Conservation (phyloP, 2,797 vertebrate genomes). For the Botia almorhae region DNA sequence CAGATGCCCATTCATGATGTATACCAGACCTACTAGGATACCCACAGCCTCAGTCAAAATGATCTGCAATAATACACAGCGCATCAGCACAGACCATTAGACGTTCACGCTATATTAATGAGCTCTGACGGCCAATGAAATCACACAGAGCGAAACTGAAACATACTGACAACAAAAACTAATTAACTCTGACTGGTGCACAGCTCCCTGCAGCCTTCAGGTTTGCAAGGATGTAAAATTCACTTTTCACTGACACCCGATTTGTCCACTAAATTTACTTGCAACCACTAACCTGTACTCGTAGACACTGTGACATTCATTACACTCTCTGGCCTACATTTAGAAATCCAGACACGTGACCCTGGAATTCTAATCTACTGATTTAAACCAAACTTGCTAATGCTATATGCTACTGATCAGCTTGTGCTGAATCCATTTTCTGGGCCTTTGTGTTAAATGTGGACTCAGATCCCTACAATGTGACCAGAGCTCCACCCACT, state of each 20-base stretch:
- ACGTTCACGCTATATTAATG: conserved; percentile 37
- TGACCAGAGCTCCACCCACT: conserved; percentile 20
- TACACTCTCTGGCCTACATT: conserved; percentile 25
- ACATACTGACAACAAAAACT: conserved; percentile 29
- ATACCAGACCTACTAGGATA: conserved; percentile 90
- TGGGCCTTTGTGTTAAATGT: conserved; percentile 21
- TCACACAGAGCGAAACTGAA: conserved; percentile 29
- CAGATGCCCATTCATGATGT: conserved; percentile 94
- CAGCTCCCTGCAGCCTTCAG: conserved; percentile 22
- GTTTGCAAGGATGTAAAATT: conserved; percentile 28
- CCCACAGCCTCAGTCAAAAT: background rate
- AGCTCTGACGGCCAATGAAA: conserved; percentile 33
- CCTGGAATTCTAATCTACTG: conserved; percentile 22
- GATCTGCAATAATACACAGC: conserved; percentile 6
- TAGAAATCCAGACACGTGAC: conserved; percentile 28
- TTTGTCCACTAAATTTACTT: conserved; percentile 20
- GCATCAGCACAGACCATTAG: conserved; percentile 28
- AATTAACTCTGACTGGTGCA: conserved; percentile 19
- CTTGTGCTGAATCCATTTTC: background rate
- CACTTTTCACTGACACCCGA: background rate
- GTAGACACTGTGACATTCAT: background rate
- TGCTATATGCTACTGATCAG: conserved; percentile 33
- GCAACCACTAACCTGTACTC: background rate
- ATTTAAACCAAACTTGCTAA: conserved; percentile 26
- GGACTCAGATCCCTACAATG: conserved; percentile 48